A percentile compares a stretch with the other conserved stretches of the same genome.
Evolutionary conservation across 2,113 vertebrate species (phyloP).

Genomic region (Cyanistes caeruleus): DNA sequence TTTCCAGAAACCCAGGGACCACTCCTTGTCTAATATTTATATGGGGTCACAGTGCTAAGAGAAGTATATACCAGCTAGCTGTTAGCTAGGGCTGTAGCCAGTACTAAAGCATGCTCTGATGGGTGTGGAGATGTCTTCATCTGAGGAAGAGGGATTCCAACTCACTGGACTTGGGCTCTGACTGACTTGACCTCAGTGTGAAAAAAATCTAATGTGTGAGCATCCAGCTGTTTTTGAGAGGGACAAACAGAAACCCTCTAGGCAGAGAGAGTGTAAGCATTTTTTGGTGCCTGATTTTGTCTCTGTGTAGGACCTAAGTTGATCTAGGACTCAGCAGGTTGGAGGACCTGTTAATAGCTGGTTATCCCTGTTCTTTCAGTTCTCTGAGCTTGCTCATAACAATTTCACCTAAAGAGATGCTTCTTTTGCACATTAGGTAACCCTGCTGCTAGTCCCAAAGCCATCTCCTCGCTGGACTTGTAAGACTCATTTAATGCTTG

Average conservation of each 20-base stretch:
- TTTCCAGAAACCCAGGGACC: background rate
- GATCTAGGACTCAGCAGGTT: background rate
- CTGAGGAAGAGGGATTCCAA: accelerated
- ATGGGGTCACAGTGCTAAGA: too few species aligned
- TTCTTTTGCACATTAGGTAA: background rate
- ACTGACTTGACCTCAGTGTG: background rate
- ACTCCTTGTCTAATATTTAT: accelerated
- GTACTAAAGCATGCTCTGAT: background rate
- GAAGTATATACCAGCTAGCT: background rate
- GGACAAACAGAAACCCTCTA: background rate
- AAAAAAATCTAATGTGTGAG: background rate
- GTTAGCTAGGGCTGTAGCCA: background rate
- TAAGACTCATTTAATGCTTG: background rate
- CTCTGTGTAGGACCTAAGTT: background rate
- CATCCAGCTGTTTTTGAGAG: background rate
- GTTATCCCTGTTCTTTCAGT: background rate
- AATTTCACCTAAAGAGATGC: background rate
- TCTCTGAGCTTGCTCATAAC: background rate
- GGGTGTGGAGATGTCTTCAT: accelerated
- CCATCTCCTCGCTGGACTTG: background rate
- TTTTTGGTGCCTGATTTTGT: background rate
- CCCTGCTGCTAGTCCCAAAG: background rate
- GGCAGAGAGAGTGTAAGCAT: background rate
- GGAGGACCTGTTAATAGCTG: background rate
- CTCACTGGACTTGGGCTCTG: background rate